Conservation (phyloP, 1,140 invertebrate species). For the Berghia stephanieae region DNA sequence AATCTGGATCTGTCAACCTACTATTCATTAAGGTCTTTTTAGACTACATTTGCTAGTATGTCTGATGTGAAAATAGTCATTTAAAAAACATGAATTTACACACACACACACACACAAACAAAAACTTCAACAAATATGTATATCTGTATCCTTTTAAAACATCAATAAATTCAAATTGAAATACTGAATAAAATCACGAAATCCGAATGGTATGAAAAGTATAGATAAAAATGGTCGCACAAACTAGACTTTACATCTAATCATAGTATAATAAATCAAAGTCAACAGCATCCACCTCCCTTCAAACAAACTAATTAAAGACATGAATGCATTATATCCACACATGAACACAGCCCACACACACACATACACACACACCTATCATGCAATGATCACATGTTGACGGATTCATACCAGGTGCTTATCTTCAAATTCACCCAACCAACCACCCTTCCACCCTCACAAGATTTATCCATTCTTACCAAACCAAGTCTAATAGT, state of each 20-base stretch:
- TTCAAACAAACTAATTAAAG: too few relatives aligned
- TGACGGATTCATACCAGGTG: too few relatives aligned
- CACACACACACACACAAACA: slow-evolving; percentile 13
- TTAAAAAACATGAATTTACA: not conserved
- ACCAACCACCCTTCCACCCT: too few relatives aligned
- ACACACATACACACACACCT: too few relatives aligned
- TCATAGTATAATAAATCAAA: not conserved
- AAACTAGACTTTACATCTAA: not conserved
- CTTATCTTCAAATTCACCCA: too few relatives aligned
- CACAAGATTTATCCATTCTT: too few relatives aligned
- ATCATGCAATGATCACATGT: too few relatives aligned
- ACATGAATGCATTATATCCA: too few relatives aligned
- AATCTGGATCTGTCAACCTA: not conserved
- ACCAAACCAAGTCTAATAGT: too few relatives aligned
- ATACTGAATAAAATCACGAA: not conserved
- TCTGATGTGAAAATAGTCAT: not conserved
- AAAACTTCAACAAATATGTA: not conserved
- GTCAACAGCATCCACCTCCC: slow-evolving; percentile 24
- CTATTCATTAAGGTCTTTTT: not conserved
- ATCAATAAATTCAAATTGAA: not conserved
- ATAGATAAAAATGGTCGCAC: slow-evolving; percentile 5
- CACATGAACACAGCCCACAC: too few relatives aligned
- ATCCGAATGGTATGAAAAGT: not conserved
- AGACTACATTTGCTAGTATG: not conserved
- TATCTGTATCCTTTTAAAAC: not conserved